Evolutionary conservation across 2,888 invertebrate species (phyloP), one percentile per base, ranked within the genome.

Genomic region (Cyclophora punctaria): DNA sequence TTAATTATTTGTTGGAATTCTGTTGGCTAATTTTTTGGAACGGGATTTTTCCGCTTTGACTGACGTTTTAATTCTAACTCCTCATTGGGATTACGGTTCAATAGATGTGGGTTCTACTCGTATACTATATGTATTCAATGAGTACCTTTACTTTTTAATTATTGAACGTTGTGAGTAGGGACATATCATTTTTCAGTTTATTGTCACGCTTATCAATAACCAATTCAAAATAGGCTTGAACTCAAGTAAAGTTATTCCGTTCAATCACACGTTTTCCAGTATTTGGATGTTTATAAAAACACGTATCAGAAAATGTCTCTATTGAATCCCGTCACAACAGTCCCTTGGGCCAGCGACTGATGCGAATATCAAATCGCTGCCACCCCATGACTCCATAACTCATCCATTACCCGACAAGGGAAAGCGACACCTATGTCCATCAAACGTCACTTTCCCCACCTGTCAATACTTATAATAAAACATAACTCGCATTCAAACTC

Each of bases 1-100:
- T 87, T 88, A 87, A 87, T 88, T 88, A 87, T 88, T 88, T 87
- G 88, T 83, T 78, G 81, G 86, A 84, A 84, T 84, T 88, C 79
- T 69, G 80, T 74, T 81, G 83, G 84, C 81, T 83, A 87, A 88
- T 88, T 87, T 87, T 83, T 86, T 76, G 86, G 85, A 88, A 86
- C 72, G 80, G 75, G 79, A 83, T 84, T 86, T 84, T 85, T 83
- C 84, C 83, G 79, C 81, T 83, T 83, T 85, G 86, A 83, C 73
- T 83, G 86, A 85, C 85, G 80, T 84, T 86, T 86, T 86, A 86
- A 88, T 88, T 83, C 73, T 70, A 76, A 77, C 75, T 79, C 78
- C 63, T 75, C 74, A 71, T 71, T 72, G 75, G 80, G 81, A 66
- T 66, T 62, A 52, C 51, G 47, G 49, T 59, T 47, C 42, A 50